Evolutionary conservation across 2,113 vertebrate genomes (phyloP).

Genomic region (Atlantisia rogersi): DNA sequence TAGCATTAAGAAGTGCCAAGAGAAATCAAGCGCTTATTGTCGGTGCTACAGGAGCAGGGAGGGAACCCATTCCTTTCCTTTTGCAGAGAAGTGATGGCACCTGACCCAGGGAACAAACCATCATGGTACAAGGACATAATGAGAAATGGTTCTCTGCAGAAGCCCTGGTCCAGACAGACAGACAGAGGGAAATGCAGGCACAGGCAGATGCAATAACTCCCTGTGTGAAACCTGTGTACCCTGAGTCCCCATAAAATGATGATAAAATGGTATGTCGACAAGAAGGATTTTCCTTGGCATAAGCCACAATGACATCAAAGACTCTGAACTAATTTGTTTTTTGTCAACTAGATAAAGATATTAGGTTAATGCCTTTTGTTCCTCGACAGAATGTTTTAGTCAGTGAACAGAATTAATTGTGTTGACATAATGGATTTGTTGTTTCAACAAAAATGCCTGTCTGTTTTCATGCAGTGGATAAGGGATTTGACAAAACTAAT

Average conservation of each 20-base stretch:
- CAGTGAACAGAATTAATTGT: conserved; percentile 46
- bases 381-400: not conserved
- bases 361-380: conserved; percentile 50
- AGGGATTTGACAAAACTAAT: conserved; percentile 17
- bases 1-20: not conserved
- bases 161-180: not conserved
- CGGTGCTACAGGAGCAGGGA: not conserved
- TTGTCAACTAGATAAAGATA: conserved; percentile 47
- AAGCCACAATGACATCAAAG: not conserved
- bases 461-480: not conserved
- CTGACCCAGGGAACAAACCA: not conserved
- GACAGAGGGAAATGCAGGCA: not conserved
- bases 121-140: not conserved
- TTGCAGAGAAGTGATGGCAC: not conserved
- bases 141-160: not conserved
- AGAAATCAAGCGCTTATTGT: not conserved
- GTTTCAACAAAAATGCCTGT: not conserved
- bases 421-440: conserved; percentile 63
- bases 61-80: not conserved
- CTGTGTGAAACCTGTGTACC: not conserved
- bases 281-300: not conserved
- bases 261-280: not conserved
- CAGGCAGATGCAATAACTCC: not conserved
- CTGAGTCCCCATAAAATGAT: not conserved
- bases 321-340: conserved; percentile 23